A percentile compares a stretch with the other conserved stretches of the same genome.
Conservation (phyloP, 2,888 invertebrate genomes). For the Acanthoscelides obtectus region DNA sequence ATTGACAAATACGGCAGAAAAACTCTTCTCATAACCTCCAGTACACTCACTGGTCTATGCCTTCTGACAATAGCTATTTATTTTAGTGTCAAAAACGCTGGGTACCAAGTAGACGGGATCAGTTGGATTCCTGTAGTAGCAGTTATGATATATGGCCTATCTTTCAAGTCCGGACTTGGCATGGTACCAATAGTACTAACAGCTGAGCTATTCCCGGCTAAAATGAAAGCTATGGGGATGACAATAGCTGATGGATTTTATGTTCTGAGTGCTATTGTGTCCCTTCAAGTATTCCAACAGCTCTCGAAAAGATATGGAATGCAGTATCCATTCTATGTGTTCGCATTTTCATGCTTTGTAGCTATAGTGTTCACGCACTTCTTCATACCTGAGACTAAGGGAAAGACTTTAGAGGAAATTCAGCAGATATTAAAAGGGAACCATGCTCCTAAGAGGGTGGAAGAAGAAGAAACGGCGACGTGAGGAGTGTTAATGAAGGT, state of each 20-base stretch:
- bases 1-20: slow-evolving; percentile 43
- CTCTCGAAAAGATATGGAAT: slow-evolving; percentile 34
- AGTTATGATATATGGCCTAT: slow-evolving; percentile 31
- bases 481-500: neutral
- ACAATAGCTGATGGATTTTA: slow-evolving; percentile 43
- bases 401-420: slow-evolving; percentile 43
- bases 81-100: slow-evolving; percentile 37
- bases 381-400: slow-evolving; percentile 43
- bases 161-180: slow-evolving; percentile 43
- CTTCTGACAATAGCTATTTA: slow-evolving; percentile 39
- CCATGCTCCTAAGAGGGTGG: neutral
- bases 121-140: slow-evolving; percentile 36
- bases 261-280: slow-evolving; percentile 38
- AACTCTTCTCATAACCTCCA: slow-evolving; percentile 37
- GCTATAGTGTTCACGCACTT: slow-evolving; percentile 38
- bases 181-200: slow-evolving; percentile 44
- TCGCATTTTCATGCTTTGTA: slow-evolving; percentile 36
- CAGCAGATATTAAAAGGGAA: slow-evolving; percentile 41
- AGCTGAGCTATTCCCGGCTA: slow-evolving; percentile 44
- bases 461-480: neutral
- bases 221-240: slow-evolving; percentile 45
- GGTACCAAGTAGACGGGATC: slow-evolving; percentile 27
- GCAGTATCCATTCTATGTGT: slow-evolving; percentile 42
- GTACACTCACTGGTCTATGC: slow-evolving; percentile 39
- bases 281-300: slow-evolving; percentile 39